Percentiles rank a stretch among this genome's conserved stretches.
phyloP scores from a whole-genome alignment of 2,113 vertebrate genomes.

The Myotis yumanensis region DNA sequence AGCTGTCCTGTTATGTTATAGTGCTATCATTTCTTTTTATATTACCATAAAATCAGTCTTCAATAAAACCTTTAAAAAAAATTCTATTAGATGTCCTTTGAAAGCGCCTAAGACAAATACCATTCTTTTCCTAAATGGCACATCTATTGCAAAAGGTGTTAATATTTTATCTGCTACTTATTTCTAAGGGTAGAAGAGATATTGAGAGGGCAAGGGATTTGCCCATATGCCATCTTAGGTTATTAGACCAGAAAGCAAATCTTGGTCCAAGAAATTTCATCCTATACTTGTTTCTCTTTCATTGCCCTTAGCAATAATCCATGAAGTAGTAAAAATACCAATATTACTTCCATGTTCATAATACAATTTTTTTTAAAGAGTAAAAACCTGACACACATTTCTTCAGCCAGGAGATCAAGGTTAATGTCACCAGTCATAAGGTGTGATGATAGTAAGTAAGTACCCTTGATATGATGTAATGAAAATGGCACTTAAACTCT shows the following conservation, averaged over 20 bases:
- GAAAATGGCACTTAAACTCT: not conserved
- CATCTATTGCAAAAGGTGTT: not conserved
- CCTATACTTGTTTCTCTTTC: not conserved
- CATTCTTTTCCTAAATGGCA: not conserved
- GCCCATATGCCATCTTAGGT: not conserved
- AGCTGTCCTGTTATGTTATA: not conserved
- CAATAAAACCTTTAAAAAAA: not conserved
- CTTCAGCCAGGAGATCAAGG: not conserved
- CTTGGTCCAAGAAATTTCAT: not conserved
- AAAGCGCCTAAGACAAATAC: slow-evolving; percentile 13
- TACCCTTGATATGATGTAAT: not conserved
- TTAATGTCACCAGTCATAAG: not conserved
- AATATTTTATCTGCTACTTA: not conserved
- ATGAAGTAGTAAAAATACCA: not conserved
- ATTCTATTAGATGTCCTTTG: not conserved
- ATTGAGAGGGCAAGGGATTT: not conserved
- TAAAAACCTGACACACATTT: not conserved
- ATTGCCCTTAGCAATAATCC: not conserved
- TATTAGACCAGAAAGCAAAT: slow-evolving; percentile 28
- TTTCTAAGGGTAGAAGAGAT: not conserved
- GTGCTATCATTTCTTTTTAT: not conserved
- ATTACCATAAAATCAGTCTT: slow-evolving; percentile 20
- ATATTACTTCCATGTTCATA: slow-evolving; percentile 20
- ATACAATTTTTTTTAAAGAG: not conserved
- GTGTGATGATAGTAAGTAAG: not conserved